Percentiles rank a stretch among this genome's conserved stretches.
Evolutionary conservation across 1,140 invertebrate genomes (phyloP).

Genomic region (Periplaneta americana): DNA sequence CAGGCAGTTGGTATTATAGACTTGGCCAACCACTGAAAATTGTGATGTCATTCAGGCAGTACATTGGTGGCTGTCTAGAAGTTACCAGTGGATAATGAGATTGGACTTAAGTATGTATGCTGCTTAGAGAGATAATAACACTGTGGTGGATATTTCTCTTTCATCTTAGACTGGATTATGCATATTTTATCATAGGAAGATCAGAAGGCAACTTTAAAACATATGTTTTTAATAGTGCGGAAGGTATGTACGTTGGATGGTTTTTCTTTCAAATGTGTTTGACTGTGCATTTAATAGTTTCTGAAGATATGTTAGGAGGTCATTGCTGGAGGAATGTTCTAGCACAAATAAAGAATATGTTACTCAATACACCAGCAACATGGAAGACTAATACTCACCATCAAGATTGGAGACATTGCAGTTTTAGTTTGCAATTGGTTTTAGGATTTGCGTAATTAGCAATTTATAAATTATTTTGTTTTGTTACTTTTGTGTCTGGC

Average conservation of each 20-base stretch:
- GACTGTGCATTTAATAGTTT: constrained; percentile 4
- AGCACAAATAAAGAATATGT: background rate
- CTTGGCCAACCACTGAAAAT: background rate
- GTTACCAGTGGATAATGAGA: background rate
- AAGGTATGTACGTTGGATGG: background rate
- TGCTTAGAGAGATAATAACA: background rate
- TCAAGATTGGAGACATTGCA: background rate
- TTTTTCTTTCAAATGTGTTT: background rate
- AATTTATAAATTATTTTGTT: background rate
- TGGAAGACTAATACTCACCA: background rate
- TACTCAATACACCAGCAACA: background rate
- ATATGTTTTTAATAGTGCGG: background rate
- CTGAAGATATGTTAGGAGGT: background rate
- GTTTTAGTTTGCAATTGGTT: background rate
- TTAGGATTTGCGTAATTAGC: background rate
- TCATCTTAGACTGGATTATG: background rate
- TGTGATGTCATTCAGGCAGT: background rate
- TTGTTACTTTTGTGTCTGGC: background rate
- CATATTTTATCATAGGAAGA: background rate
- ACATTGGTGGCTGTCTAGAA: background rate
- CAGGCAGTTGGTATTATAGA: background rate
- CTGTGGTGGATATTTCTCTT: background rate
- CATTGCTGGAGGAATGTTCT: background rate
- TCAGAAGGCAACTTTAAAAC: background rate
- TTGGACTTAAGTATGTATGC: background rate